phyloP scores from a whole-genome alignment of 1,140 invertebrate species.

The Tetramorium parvispinum region DNA sequence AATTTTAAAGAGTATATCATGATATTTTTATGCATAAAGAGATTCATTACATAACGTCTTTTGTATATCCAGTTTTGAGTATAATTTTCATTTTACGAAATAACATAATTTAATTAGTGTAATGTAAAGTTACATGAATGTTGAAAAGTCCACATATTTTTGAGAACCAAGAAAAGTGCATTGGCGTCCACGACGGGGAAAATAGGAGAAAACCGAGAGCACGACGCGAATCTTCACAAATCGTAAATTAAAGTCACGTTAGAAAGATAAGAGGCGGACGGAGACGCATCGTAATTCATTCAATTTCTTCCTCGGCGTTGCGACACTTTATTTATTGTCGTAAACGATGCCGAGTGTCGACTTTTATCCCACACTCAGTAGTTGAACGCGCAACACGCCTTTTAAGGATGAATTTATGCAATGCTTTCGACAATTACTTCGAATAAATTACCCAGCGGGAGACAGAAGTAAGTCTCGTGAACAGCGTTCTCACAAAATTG shows the following conservation, averaged over 20 bases:
- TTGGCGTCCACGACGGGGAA: neutral
- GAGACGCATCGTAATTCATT: slow-evolving; percentile 63
- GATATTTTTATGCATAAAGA: neutral
- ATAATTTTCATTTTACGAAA: neutral
- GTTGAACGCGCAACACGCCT: slow-evolving; percentile 41
- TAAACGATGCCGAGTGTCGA: slow-evolving; percentile 2
- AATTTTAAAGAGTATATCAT: neutral
- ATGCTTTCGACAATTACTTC: slow-evolving; percentile 14
- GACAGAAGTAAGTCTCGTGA: neutral
- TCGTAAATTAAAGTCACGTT: slow-evolving; percentile 47
- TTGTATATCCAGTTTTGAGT: neutral
- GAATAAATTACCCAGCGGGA: slow-evolving; percentile 26
- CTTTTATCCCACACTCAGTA: slow-evolving; percentile 32
- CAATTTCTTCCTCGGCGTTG: slow-evolving; percentile 54
- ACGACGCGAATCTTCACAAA: slow-evolving; percentile 12
- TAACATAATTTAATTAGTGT: slow-evolving; percentile 6
- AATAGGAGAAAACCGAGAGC: neutral
- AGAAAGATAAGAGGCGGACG: slow-evolving; percentile 20
- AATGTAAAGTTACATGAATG: neutral
- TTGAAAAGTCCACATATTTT: neutral
- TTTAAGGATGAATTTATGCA: slow-evolving; percentile 35
- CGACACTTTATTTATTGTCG: slow-evolving; percentile 26
- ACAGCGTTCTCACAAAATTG: slow-evolving; percentile 12
- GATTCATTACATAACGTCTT: neutral
- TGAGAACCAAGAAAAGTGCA: neutral